Evolutionary conservation across 2,797 vertebrate species (phyloP).

Genomic region (Phyllotis vaccarum): DNA sequence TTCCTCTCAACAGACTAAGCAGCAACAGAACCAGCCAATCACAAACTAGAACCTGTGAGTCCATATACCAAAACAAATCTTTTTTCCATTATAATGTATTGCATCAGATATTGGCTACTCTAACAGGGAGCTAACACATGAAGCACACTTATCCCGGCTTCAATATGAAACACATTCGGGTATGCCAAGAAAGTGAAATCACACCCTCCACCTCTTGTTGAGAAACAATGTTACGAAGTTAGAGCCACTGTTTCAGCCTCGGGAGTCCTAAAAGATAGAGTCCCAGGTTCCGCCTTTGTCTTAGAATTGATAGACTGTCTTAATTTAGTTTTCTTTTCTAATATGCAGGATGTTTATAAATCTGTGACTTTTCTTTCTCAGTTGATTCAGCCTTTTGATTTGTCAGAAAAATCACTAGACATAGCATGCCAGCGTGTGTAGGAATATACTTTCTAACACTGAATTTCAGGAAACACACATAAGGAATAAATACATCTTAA

Average conservation of each 20-base stretch:
- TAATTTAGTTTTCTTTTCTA: conserved; percentile 33
- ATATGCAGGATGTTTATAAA: background rate
- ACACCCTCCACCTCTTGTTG: background rate
- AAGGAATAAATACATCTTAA: conserved; percentile 29
- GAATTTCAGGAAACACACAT: background rate
- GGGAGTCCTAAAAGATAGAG: conserved; percentile 38
- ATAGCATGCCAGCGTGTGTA: background rate
- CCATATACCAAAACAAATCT: background rate
- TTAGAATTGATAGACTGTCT: conserved; percentile 20
- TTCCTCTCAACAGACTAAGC: background rate
- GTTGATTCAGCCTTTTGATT: conserved; percentile 53
- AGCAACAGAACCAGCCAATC: background rate
- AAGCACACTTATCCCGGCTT: background rate
- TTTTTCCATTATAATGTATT: background rate
- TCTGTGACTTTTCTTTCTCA: background rate
- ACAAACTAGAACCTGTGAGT: background rate
- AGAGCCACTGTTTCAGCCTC: background rate
- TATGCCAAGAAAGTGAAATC: conserved; percentile 23
- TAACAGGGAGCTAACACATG: background rate
- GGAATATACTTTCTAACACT: conserved; percentile 39
- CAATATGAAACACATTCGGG: background rate
- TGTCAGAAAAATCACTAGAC: conserved; percentile 31
- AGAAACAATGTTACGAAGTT: background rate
- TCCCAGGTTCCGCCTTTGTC: conserved; percentile 16
- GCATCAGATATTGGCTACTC: background rate